These are phyloP conservation scores for Mesembrinibis cayennensis DNA, from an alignment of 2,113 vertebrate genomes.

Conservation along the genomic window DNA sequence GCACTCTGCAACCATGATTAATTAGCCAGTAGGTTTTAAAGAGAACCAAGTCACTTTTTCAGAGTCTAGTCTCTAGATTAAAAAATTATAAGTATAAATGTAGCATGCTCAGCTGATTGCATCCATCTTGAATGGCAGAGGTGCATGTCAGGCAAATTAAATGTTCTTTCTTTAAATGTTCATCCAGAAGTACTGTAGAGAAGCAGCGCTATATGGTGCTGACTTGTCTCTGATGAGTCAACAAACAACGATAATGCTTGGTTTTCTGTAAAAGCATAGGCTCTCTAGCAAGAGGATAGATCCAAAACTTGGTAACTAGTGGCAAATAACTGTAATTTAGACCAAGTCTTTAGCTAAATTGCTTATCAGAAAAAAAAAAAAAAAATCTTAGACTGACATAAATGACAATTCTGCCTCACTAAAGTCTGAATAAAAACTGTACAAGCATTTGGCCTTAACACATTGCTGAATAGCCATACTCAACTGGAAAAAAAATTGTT, in stretches of 20 bases:
- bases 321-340: neutral
- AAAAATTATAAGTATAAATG: neutral
- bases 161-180: too few species aligned
- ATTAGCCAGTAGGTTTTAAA: conserved; percentile 12
- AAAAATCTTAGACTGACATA: neutral
- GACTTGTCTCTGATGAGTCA: neutral
- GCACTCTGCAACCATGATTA: conserved; percentile 46
- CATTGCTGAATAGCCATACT: neutral
- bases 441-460: neutral
- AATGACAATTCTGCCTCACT: neutral
- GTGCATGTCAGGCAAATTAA: neutral
- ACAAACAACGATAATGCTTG: neutral
- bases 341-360: neutral
- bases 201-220: neutral
- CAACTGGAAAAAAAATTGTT: neutral
- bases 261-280: neutral
- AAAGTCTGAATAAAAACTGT: neutral
- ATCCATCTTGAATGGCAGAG: neutral
- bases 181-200: neutral
- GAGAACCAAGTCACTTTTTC: neutral
- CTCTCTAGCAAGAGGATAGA: neutral
- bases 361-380: neutral
- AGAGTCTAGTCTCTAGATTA: neutral
- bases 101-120: neutral
- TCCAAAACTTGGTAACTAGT: neutral